A percentile compares a stretch with the other conserved stretches of the same genome.
Conservation (phyloP, 2,797 vertebrate genomes). For the Pipistrellus nathusii region DNA sequence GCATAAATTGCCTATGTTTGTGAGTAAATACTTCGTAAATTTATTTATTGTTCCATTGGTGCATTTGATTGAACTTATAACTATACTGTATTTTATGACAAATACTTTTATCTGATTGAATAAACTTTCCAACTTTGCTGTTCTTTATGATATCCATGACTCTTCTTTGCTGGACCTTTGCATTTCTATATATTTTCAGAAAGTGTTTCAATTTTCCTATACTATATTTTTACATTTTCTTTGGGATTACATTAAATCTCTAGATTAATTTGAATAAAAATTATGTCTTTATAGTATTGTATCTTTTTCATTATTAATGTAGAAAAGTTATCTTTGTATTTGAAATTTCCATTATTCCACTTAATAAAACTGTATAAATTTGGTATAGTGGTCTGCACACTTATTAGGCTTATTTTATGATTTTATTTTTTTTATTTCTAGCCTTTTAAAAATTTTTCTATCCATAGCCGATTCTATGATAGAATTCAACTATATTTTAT, state of each 20-base stretch:
- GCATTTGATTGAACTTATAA: not conserved
- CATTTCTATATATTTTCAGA: not conserved
- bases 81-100: not conserved
- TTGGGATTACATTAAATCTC: not conserved
- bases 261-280: not conserved
- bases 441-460: not conserved
- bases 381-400: not conserved
- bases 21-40: not conserved
- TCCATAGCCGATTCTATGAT: not conserved
- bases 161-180: not conserved
- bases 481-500: not conserved
- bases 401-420: not conserved
- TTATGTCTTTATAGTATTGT: not conserved
- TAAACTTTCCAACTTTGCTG: not conserved
- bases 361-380: not conserved
- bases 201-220: not conserved
- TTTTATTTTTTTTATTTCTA: not conserved
- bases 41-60: not conserved
- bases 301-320: not conserved
- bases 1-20: not conserved
- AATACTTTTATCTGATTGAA: not conserved
- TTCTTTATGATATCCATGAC: not conserved
- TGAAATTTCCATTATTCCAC: not conserved
- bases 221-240: not conserved
- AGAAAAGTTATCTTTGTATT: not conserved